Evolutionary conservation across 2,797 vertebrate genomes (phyloP).

Genomic region (Enteromius treurensis): DNA sequence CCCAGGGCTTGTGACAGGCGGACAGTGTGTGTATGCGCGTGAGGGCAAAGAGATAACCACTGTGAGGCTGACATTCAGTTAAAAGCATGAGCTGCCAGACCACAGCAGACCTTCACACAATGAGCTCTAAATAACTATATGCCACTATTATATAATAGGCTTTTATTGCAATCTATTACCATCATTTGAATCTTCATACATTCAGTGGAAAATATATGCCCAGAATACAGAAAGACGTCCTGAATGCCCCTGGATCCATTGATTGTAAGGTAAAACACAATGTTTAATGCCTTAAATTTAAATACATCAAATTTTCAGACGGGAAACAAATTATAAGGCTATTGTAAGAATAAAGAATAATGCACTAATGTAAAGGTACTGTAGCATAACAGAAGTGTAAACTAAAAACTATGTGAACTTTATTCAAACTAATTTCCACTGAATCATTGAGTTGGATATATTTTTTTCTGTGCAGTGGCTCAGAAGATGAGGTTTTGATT

Average conservation of each 20-base stretch:
- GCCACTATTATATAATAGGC: not conserved
- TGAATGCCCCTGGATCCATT: not conserved
- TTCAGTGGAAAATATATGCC: not conserved
- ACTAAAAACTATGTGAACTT: no score
- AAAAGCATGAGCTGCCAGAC: conserved; percentile 20
- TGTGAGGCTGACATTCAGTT: conserved; percentile 46
- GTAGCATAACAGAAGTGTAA: no score
- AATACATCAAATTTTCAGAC: no score
- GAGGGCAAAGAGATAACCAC: conserved; percentile 12
- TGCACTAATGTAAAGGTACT: no score
- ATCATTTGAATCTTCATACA: conserved; percentile 11
- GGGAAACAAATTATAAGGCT: no score
- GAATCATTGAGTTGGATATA: no score
- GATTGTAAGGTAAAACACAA: not conserved
- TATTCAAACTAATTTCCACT: no score
- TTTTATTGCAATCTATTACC: conserved; percentile 2
- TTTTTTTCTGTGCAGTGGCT: no score
- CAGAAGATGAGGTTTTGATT: no score
- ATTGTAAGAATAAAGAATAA: no score
- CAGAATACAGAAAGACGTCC: not conserved
- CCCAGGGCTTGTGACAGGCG: conserved; percentile 32
- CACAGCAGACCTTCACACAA: not conserved
- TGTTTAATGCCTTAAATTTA: no score
- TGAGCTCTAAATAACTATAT: conserved; percentile 32
- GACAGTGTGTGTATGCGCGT: conserved; percentile 9